Evolutionary conservation across 2,797 vertebrate species (phyloP).

Genomic region (Fistularia commersonii): DNA sequence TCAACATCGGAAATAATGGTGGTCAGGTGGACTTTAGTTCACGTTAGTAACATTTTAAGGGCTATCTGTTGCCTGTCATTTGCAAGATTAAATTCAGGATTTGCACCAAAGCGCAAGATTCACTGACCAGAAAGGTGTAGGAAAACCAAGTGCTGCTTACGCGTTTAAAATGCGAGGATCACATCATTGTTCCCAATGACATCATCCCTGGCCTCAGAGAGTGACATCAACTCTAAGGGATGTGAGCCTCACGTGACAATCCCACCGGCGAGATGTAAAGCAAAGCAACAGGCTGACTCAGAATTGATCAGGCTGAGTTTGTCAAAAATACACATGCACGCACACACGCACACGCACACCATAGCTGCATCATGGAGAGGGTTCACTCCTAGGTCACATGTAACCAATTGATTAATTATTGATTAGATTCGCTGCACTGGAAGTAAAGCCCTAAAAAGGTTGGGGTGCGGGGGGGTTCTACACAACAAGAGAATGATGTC

Average conservation of each 20-base stretch:
- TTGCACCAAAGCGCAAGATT: background rate
- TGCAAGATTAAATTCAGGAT: background rate
- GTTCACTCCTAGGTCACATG: background rate
- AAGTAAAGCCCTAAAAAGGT: background rate
- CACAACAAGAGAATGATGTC: constrained; percentile 63
- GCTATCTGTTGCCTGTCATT: no score
- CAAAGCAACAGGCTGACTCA: background rate
- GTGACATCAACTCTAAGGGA: constrained; percentile 57
- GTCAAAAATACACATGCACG: no score
- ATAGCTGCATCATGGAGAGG: background rate
- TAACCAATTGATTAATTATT: constrained; percentile 47
- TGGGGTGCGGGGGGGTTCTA: constrained; percentile 20
- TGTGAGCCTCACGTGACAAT: constrained; percentile 24
- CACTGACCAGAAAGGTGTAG: constrained; percentile 11
- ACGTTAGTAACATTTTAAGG: no score
- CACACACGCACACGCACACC: no score
- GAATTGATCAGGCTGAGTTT: no score
- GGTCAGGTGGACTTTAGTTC: no score
- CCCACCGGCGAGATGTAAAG: background rate
- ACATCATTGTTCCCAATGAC: constrained; percentile 38
- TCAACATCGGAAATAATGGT: no score
- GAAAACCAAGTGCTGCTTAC: background rate
- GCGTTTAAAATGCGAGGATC: constrained; percentile 24
- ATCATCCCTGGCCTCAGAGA: constrained; percentile 33
- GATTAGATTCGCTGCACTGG: constrained; percentile 8